Conservation (phyloP, 2,888 invertebrate species). For the Caradrina clavipalpis region DNA sequence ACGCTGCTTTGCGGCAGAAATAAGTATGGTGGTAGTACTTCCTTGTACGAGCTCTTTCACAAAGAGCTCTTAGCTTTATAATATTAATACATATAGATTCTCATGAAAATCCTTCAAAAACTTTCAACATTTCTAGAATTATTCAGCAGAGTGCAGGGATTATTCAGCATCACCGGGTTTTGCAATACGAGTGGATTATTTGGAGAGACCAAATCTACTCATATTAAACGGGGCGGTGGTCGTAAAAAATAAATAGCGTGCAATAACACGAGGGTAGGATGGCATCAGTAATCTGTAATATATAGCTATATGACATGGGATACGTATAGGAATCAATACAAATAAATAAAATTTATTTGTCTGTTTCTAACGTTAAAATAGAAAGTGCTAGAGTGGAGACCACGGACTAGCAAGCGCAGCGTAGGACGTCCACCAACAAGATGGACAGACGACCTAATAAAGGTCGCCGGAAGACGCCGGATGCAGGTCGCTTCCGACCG, state of each 20-base stretch:
- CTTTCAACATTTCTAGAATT: constrained; percentile 35
- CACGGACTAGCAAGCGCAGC: too few species aligned
- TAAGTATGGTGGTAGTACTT: too few species aligned
- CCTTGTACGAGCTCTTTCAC: too few species aligned
- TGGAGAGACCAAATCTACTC: constrained; percentile 57
- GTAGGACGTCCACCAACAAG: too few species aligned
- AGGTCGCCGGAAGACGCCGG: too few species aligned
- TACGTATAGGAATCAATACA: constrained; percentile 33
- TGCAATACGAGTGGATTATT: constrained; percentile 61
- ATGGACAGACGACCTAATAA: too few species aligned
- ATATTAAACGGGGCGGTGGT: constrained; percentile 57
- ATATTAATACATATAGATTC: not conserved
- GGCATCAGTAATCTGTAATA: constrained; percentile 56
- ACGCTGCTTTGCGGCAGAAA: too few species aligned
- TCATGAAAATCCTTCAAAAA: constrained; percentile 33
- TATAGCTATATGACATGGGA: constrained; percentile 31
- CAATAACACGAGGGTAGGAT: constrained; percentile 62
- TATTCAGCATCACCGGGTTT: constrained; percentile 40
- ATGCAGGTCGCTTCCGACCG: too few species aligned
- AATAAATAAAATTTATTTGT: too few species aligned
- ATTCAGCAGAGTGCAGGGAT: constrained; percentile 49
- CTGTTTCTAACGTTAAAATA: too few species aligned
- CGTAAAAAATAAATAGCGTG: constrained; percentile 66
- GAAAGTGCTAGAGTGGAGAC: too few species aligned
- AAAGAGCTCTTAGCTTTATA: too few species aligned